A percentile compares a stretch with the other conserved stretches of the same genome.
Evolutionary conservation across 2,888 invertebrate species (phyloP).

Genomic region (Seira sanloemensis): DNA sequence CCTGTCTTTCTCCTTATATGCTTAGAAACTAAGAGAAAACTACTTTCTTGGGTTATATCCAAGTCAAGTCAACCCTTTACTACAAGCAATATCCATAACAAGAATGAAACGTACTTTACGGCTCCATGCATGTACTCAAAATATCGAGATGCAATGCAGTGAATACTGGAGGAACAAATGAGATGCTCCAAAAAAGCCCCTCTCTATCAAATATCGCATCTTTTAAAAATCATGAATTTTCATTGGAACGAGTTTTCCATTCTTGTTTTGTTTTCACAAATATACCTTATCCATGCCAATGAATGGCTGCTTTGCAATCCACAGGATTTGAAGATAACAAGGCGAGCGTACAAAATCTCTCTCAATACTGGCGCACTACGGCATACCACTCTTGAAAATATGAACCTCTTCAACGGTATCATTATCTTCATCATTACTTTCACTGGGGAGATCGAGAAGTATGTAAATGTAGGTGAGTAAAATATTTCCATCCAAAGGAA

Average conservation of each 20-base stretch:
- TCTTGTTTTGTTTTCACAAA: not conserved
- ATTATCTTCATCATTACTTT: not conserved
- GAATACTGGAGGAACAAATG: not conserved
- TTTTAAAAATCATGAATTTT: constrained; percentile 4
- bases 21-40: too few species aligned
- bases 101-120: constrained; percentile 1
- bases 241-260: not conserved
- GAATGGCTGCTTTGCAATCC: not conserved
- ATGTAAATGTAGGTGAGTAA: not conserved
- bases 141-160: not conserved
- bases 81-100: not conserved
- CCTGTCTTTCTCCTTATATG: constrained; percentile 26
- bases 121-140: not conserved
- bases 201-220: not conserved
- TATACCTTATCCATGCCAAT: not conserved
- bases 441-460: not conserved
- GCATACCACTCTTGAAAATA: not conserved
- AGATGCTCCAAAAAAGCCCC: not conserved
- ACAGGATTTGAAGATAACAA: not conserved
- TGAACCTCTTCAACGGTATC: not conserved
- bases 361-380: too few species aligned
- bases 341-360: not conserved
- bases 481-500: too few species aligned
- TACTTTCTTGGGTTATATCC: not conserved
- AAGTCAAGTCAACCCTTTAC: constrained; percentile 4